Base-by-base conservation (phyloP, 2,888 invertebrate species). In the Apotomis turbidana region DNA sequence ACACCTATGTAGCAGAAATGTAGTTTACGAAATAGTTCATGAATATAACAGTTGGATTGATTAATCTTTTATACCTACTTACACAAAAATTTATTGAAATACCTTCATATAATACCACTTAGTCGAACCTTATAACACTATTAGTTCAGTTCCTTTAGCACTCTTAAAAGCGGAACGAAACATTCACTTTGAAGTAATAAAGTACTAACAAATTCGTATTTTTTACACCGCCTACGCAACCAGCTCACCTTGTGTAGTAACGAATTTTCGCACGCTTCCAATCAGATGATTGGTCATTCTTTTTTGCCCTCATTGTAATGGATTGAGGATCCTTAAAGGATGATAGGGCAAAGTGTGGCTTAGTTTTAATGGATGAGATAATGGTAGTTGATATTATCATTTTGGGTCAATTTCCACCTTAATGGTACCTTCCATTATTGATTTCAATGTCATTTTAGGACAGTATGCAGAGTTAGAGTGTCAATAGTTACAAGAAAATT, bases 231-330 rank as follows among this genome's bases (percentile, higher is more conserved):
- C 81, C 83, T 81, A 82, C 86, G 76, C 80, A 77, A 87, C 85
- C 67, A 0, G 90, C 78, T 90, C 82, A 88, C 92, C 92, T 92
- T 90, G 92, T 80, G 75, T 64, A 74, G 75, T 87, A 90, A 91
- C 90, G 91, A 85, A 87, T 89, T 87, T 91, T 89, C 88, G 84
- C 89, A 90, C 88, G 88, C 78, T 75, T 52, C 72, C 67, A 58
- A 80, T 79, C 80, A 82, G 80, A 83, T 85, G 86, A 80, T 85
- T 80, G 76, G 77, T 78, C 81, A 79, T 83, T 80, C 83, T 79
- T 83, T 84, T 82, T 82, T 72, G 54, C 60, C 54, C 10, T 68
- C 59, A 71, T 74, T 74, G 68, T 74, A 68, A 60, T 51, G 70
- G 76, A 79, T 70, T 72, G 70, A 76, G 74, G 74, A 67, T 72